Percentiles rank a stretch among this genome's conserved stretches.
Evolutionary conservation across 2,888 invertebrate species (phyloP).

Genomic region (Nemapogon koenigi): DNA sequence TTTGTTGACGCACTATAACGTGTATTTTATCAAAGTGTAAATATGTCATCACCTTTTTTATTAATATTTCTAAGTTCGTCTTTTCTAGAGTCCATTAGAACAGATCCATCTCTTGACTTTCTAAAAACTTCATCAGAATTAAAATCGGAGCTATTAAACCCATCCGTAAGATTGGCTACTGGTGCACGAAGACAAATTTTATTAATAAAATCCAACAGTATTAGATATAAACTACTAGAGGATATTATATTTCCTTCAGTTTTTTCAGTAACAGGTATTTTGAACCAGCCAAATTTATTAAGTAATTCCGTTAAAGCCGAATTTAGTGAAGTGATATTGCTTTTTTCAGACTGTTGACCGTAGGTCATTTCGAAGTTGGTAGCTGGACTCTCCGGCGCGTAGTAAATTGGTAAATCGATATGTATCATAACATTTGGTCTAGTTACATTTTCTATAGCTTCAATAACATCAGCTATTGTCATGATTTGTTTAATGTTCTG

Average conservation of each 20-base stretch:
- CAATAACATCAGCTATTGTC: slow-evolving; percentile 19
- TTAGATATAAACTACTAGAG: not conserved
- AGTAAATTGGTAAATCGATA: slow-evolving; percentile 24
- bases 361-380: not conserved
- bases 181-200: no score
- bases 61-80: slow-evolving; percentile 10
- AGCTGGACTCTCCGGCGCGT: slow-evolving; percentile 16
- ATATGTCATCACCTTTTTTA: not conserved
- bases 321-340: not conserved
- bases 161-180: not conserved
- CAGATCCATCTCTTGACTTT: slow-evolving; percentile 11
- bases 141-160: slow-evolving; percentile 11
- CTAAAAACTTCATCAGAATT: slow-evolving; percentile 24
- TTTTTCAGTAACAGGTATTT: not conserved
- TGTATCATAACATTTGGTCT: slow-evolving; percentile 19
- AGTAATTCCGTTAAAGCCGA: slow-evolving; percentile 18
- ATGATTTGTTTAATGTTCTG: slow-evolving; percentile 14
- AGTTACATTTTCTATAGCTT: slow-evolving; percentile 22
- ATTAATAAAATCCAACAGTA: no score
- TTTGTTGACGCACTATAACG: no score
- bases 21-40: not conserved
- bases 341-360: not conserved
- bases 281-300: slow-evolving; percentile 15
- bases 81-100: slow-evolving; percentile 8
- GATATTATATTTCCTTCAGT: not conserved